Conservation (phyloP, 2,113 vertebrate species). For the Alligator sinensis region DNA sequence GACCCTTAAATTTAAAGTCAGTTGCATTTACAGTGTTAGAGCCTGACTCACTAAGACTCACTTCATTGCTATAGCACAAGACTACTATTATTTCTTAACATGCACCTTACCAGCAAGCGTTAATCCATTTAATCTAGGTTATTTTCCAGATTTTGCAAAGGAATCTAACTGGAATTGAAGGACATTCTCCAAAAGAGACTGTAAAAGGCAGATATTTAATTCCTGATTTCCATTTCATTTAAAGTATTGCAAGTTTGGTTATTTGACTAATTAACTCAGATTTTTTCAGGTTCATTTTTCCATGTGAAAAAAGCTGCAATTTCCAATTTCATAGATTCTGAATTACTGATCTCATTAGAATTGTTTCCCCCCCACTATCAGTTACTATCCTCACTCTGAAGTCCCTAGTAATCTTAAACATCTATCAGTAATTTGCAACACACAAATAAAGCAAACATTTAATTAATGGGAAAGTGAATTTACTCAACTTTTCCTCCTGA, state of each 20-base stretch:
- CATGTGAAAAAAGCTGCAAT: slow-evolving; percentile 5
- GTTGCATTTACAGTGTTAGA: background rate
- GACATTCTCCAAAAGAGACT: background rate
- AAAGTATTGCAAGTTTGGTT: slow-evolving; percentile 28
- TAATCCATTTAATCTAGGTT: background rate
- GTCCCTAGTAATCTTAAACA: background rate
- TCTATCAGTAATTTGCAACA: background rate
- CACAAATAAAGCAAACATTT: background rate
- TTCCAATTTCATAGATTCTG: slow-evolving; percentile 27
- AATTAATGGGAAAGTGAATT: background rate
- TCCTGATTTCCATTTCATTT: slow-evolving; percentile 24
- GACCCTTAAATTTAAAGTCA: background rate
- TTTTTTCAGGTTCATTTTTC: slow-evolving; percentile 20
- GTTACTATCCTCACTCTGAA: background rate
- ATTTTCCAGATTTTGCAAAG: background rate
- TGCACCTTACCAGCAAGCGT: background rate
- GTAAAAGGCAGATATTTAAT: slow-evolving; percentile 24
- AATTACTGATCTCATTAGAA: background rate
- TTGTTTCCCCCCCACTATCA: background rate
- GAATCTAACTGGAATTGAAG: slow-evolving; percentile 1
- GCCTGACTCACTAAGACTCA: background rate
- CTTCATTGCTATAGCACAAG: background rate
- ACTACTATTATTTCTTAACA: background rate
- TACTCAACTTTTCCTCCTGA: background rate
- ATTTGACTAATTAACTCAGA: slow-evolving; percentile 47